phyloP scores from a whole-genome alignment of 2,797 vertebrate species.

The Syngnathus acus region DNA sequence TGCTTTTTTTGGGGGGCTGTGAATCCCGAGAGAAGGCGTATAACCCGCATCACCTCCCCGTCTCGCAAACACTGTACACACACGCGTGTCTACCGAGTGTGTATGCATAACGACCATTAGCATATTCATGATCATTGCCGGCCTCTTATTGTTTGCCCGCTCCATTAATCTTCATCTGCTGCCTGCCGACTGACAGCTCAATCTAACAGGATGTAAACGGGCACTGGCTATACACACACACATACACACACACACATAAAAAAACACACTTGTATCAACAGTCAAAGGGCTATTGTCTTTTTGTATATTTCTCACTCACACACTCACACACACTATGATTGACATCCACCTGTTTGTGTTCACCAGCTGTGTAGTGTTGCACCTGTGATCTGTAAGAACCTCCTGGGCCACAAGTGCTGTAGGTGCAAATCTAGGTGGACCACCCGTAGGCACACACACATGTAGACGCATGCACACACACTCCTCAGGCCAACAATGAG shows the following conservation, averaged over 20 bases:
- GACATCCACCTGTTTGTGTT: slow-evolving; percentile 86
- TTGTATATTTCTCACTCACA: slow-evolving; percentile 5
- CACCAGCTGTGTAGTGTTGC: slow-evolving; percentile 82
- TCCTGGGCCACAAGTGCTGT: slow-evolving; percentile 70
- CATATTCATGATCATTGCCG: slow-evolving; percentile 99
- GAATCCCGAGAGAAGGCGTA: slow-evolving; percentile 24
- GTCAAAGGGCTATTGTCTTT: background rate
- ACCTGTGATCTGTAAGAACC: slow-evolving; percentile 49
- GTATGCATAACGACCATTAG: slow-evolving; percentile 93
- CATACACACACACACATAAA: slow-evolving; percentile 23
- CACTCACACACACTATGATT: slow-evolving; percentile 73
- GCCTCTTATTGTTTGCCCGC: slow-evolving; percentile 92
- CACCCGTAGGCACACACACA: background rate
- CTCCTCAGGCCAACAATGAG: background rate
- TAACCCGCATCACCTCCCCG: slow-evolving; percentile 65
- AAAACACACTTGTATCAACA: background rate
- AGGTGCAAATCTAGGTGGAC: background rate
- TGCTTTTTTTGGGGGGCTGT: slow-evolving; percentile 21
- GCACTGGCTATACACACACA: slow-evolving; percentile 25
- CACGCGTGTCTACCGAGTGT: slow-evolving; percentile 45
- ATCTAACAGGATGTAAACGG: slow-evolving; percentile 94
- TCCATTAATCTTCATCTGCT: slow-evolving; percentile 99
- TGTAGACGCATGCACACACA: background rate
- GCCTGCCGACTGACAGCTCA: slow-evolving; percentile 96
- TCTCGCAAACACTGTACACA: slow-evolving; percentile 64